Percentiles rank a stretch among this genome's conserved stretches.
phyloP scores from a whole-genome alignment of 1,140 invertebrate species.

The Gryllus bimaculatus region DNA sequence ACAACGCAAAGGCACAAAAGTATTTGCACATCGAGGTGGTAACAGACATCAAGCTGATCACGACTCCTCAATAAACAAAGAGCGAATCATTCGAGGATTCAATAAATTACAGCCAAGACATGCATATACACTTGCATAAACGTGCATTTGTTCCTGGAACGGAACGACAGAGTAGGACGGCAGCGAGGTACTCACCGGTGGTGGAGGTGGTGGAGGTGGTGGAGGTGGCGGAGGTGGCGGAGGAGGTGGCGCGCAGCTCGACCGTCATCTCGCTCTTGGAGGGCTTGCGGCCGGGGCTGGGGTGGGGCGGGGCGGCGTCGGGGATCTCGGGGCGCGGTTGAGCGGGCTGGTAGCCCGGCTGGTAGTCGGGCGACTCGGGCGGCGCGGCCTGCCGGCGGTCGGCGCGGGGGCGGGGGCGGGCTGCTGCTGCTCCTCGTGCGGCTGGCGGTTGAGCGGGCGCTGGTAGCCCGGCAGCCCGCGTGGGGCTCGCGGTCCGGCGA shows the following conservation, averaged over 20 bases:
- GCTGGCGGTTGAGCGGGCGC: neutral
- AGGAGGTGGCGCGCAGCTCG: constrained; percentile 12
- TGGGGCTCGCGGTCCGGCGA: neutral
- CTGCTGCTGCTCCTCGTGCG: neutral
- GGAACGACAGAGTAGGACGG: too few species aligned
- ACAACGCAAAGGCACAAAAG: too few species aligned
- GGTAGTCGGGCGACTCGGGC: neutral
- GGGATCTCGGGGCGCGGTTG: too few species aligned
- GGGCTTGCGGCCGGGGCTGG: constrained; percentile 7
- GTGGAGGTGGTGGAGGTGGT: neutral
- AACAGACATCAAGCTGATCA: too few species aligned
- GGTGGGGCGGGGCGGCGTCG: neutral
- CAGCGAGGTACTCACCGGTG: neutral
- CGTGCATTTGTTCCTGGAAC: too few species aligned
- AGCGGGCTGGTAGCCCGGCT: neutral
- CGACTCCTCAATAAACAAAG: too few species aligned
- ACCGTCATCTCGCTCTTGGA: constrained; percentile 19
- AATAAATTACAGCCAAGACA: too few species aligned
- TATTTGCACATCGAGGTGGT: too few species aligned
- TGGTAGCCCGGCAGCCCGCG: neutral
- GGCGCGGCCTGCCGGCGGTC: neutral
- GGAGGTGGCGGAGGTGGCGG: constrained; percentile 8
- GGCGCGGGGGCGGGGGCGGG: neutral
- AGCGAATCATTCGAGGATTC: too few species aligned
- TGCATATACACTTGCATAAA: too few species aligned